Evolutionary conservation across 2,797 vertebrate species (phyloP).

Genomic region (Cossypha caffra): DNA sequence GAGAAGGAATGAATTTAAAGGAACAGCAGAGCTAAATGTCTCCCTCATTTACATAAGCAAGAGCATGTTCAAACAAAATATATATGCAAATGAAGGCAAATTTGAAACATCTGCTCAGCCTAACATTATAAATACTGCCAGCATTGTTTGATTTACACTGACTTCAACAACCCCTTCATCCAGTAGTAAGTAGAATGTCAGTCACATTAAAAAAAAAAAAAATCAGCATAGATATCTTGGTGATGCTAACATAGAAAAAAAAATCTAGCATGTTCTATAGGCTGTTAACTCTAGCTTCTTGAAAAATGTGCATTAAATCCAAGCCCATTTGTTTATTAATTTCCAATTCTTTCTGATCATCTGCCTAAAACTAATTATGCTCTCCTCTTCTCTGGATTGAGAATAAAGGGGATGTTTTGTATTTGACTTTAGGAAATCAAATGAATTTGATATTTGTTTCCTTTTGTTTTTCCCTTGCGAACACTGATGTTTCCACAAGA

Average conservation of each 20-base stretch:
- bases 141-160: constrained; percentile 81
- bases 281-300: not conserved
- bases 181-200: constrained; percentile 76
- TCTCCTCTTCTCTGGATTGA: not conserved
- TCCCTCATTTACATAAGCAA: constrained; percentile 86
- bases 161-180: constrained; percentile 82
- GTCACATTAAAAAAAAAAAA: not conserved
- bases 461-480: not conserved
- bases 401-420: constrained; percentile 15
- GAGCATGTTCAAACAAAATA: constrained; percentile 84
- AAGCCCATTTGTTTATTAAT: constrained; percentile 33
- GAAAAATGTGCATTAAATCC: constrained; percentile 18
- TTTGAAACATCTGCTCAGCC: constrained; percentile 90
- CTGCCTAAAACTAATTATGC: constrained; percentile 43
- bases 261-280: not conserved
- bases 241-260: not conserved
- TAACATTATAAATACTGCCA: constrained; percentile 82
- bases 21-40: constrained; percentile 70
- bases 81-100: constrained; percentile 88
- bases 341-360: constrained; percentile 39
- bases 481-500: not conserved
- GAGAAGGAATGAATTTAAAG: constrained; percentile 75
- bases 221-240: constrained; percentile 11
- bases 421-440: not conserved
- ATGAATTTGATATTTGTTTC: not conserved